Conservation (phyloP, 2,113 vertebrate species). For the Riparia riparia region DNA sequence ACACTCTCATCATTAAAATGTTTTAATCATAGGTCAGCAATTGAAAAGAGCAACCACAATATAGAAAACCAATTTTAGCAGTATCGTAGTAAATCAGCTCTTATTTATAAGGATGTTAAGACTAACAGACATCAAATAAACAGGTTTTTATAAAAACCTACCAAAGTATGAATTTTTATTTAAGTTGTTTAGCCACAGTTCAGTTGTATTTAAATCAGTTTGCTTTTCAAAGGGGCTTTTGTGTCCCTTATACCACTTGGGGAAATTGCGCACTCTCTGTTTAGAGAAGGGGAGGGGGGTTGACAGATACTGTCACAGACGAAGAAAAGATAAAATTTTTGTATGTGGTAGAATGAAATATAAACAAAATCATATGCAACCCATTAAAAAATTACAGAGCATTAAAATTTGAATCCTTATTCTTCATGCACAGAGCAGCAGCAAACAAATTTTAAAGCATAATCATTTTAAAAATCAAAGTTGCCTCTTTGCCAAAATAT, state of each 20-base stretch:
- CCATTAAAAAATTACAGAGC: neutral
- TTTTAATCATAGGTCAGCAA: neutral
- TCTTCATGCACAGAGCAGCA: neutral
- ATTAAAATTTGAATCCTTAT: neutral
- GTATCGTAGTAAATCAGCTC: neutral
- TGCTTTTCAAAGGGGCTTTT: neutral
- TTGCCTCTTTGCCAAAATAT: neutral
- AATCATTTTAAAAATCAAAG: neutral
- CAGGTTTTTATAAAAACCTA: neutral
- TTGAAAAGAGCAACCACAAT: neutral
- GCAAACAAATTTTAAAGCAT: neutral
- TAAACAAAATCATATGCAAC: neutral
- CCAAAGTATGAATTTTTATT: neutral
- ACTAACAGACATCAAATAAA: neutral
- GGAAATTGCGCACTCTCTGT: neutral
- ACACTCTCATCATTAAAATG: neutral
- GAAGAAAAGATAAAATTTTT: neutral
- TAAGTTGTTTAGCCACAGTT: neutral
- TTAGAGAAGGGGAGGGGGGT: rapidly evolving
- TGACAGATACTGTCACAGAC: neutral
- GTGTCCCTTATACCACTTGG: neutral
- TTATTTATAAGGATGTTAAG: neutral
- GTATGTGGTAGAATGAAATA: neutral
- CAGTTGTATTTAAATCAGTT: neutral
- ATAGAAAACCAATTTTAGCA: neutral